Evolutionary conservation across 2,113 vertebrate genomes (phyloP).

Genomic region (Apodemus speciosus): DNA sequence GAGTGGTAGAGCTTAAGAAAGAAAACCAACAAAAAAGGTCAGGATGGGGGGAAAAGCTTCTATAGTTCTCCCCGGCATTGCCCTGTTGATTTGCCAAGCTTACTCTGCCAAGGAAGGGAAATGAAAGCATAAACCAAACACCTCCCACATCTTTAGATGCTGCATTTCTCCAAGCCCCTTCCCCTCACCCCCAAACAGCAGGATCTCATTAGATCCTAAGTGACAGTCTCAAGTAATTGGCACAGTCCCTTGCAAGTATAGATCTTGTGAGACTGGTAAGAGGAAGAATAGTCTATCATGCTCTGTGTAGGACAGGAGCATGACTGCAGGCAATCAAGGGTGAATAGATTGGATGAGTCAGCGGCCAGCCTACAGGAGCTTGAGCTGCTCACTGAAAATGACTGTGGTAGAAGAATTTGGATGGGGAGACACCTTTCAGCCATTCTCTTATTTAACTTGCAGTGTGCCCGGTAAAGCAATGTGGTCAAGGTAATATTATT

Average conservation of each 20-base stretch:
- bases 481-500: not conserved
- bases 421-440: not conserved
- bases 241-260: not conserved
- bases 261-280: not conserved
- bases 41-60: not conserved
- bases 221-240: not conserved
- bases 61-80: not conserved
- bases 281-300: not conserved
- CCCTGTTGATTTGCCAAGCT: not conserved
- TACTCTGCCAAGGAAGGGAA: not conserved
- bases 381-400: constrained; percentile 26
- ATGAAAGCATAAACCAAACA: not conserved
- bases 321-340: not conserved
- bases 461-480: not conserved
- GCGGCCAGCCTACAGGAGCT: constrained; percentile 4
- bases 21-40: not conserved
- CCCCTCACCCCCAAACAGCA: not conserved
- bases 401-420: not conserved
- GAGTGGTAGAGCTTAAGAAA: not conserved
- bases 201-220: constrained; percentile 37
- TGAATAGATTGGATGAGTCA: not conserved
- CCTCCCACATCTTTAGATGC: not conserved
- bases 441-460: not conserved
- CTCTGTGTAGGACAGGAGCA: constrained; percentile 4
- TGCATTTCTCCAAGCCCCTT: not conserved